Evolutionary conservation across 2,113 vertebrate genomes (phyloP).

Genomic region (Vulpes lagopus): DNA sequence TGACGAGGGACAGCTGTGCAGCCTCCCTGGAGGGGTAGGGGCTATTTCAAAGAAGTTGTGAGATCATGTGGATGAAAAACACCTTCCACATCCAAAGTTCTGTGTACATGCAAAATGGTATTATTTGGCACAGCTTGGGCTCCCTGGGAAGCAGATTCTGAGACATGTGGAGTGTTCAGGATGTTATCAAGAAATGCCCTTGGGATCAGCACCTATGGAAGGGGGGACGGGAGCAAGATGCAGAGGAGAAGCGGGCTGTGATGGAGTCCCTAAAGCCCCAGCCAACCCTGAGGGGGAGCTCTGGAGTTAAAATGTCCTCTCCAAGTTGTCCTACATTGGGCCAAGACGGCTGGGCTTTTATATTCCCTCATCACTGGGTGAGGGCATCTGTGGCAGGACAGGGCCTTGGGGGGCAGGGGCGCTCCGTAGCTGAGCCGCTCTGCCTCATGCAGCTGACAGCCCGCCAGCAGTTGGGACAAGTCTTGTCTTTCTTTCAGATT

Average conservation of each 20-base stretch:
- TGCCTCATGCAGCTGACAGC: not conserved
- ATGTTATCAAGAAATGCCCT: not conserved
- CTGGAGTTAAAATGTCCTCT: not conserved
- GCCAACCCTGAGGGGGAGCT: not conserved
- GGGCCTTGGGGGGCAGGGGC: rapidly evolving
- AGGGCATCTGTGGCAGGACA: not conserved
- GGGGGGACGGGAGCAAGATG: not conserved
- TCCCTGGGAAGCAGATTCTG: not conserved
- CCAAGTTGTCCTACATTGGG: too few species aligned
- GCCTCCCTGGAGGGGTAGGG: not conserved
- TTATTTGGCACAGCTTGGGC: not conserved
- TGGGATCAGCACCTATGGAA: not conserved
- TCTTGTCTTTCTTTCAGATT: not conserved
- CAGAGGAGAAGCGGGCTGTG: not conserved
- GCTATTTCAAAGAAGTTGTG: not conserved
- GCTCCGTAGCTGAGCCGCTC: not conserved
- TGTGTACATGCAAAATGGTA: not conserved
- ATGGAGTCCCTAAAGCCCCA: not conserved
- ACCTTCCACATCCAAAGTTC: not conserved
- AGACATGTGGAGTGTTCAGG: not conserved
- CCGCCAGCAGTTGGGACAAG: not conserved
- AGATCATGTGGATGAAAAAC: not conserved
- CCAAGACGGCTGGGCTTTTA: not conserved
- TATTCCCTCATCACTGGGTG: not conserved
- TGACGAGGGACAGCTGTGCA: not conserved